phyloP scores from a whole-genome alignment of 2,113 vertebrate species.

The Saiga tatarica region DNA sequence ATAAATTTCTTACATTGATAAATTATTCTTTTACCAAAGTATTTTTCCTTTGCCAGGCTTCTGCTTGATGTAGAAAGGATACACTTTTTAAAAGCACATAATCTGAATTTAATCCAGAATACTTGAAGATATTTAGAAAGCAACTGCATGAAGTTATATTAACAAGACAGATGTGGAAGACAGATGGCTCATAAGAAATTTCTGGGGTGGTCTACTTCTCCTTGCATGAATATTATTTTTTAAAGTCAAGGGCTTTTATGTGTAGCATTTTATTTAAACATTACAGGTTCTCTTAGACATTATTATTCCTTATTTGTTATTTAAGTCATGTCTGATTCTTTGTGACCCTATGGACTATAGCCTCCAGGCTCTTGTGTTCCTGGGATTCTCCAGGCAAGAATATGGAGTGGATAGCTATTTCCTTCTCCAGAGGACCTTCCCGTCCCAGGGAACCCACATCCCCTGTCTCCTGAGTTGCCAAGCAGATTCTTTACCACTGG shows the following conservation, averaged over 20 bases:
- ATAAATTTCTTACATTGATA: slow-evolving; percentile 15
- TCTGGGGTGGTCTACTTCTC: background rate
- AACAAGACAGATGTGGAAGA: background rate
- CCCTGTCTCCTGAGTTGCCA: background rate
- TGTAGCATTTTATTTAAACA: slow-evolving; percentile 11
- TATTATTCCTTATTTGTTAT: background rate
- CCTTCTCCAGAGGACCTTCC: background rate
- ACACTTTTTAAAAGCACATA: background rate
- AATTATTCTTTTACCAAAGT: slow-evolving; percentile 13
- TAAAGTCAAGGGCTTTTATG: slow-evolving; percentile 5
- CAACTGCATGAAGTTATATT: background rate
- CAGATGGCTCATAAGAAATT: background rate
- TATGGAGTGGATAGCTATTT: background rate
- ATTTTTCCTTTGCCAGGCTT: background rate
- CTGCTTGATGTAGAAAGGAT: background rate
- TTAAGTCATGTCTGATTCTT: background rate
- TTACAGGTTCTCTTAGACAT: background rate
- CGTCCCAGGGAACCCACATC: background rate
- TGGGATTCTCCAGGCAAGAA: background rate
- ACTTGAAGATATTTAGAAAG: background rate
- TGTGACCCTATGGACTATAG: background rate
- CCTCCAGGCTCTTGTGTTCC: background rate
- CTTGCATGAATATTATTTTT: slow-evolving; percentile 7
- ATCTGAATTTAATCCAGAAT: background rate
- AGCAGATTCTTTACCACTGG: background rate